Evolutionary conservation across 2,888 invertebrate genomes (phyloP).

Genomic region (Acleris laterana): DNA sequence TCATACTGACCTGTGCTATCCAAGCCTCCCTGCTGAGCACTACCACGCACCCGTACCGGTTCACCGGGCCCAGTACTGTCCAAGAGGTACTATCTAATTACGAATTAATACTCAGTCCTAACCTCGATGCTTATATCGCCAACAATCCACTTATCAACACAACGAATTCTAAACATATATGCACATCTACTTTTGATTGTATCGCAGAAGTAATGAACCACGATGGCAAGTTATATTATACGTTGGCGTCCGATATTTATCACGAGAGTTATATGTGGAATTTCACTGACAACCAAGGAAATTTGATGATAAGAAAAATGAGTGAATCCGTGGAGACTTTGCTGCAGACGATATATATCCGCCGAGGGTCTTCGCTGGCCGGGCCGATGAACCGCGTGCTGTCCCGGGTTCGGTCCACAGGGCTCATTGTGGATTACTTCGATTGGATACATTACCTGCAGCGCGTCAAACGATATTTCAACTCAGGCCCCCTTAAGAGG

Average conservation of each 20-base stretch:
- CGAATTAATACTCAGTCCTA: conserved; percentile 36
- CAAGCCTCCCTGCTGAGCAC: conserved; percentile 51
- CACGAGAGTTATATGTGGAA: conserved; percentile 43
- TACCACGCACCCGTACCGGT: conserved; percentile 47
- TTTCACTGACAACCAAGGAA: conserved; percentile 43
- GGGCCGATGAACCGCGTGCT: conserved; percentile 38
- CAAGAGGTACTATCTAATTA: conserved; percentile 40
- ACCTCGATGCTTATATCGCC: conserved; percentile 7
- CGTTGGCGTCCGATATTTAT: conserved; percentile 42
- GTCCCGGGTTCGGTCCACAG: conserved; percentile 38
- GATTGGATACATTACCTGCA: conserved; percentile 35
- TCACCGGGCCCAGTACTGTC: conserved; percentile 41
- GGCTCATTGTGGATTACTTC: conserved; percentile 36
- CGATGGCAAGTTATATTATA: conserved; percentile 41
- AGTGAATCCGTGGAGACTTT: conserved; percentile 40
- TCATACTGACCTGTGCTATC: conserved; percentile 49
- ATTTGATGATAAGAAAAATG: conserved; percentile 42
- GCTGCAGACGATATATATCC: conserved; percentile 48
- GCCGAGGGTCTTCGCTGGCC: conserved; percentile 49
- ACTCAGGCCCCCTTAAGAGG: neutral
- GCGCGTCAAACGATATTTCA: conserved; percentile 43
- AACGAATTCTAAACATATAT: conserved; percentile 27
- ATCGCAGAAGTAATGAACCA: conserved; percentile 41
- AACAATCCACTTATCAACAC: conserved; percentile 4
- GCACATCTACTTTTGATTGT: conserved; percentile 46